Percentiles rank a stretch among this genome's conserved stretches.
Evolutionary conservation across 2,113 vertebrate species (phyloP).

Genomic region (Dryoscopus gambensis): DNA sequence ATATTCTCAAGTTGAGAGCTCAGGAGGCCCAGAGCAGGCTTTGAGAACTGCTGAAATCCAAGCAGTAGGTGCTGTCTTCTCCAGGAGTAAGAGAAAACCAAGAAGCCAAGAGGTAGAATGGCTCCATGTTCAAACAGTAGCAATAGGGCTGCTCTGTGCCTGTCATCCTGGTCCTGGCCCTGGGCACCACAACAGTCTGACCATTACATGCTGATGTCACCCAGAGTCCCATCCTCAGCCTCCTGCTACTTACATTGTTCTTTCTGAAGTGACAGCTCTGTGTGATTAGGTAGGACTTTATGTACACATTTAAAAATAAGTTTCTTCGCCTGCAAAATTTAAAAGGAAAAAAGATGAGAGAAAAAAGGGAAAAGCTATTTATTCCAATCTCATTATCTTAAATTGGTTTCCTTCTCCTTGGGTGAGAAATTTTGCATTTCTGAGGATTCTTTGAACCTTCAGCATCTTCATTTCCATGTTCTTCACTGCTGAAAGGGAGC

Average conservation of each 20-base stretch:
- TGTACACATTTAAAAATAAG: neutral
- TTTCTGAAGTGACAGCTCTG: neutral
- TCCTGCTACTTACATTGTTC: neutral
- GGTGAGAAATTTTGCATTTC: neutral
- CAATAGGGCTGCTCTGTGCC: neutral
- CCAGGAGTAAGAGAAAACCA: neutral
- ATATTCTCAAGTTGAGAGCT: neutral
- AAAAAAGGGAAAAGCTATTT: neutral
- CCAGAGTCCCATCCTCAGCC: neutral
- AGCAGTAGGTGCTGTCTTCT: neutral
- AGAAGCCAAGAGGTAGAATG: neutral
- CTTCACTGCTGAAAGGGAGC: neutral
- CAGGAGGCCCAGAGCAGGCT: neutral
- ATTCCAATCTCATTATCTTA: neutral
- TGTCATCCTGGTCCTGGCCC: neutral
- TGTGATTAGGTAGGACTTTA: neutral
- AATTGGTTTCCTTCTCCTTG: neutral
- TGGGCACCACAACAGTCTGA: neutral
- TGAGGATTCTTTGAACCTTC: neutral
- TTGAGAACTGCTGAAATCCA: neutral
- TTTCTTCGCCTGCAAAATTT: neutral
- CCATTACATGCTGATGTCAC: neutral
- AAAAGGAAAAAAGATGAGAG: neutral
- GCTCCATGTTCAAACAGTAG: neutral
- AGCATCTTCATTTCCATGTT: neutral